Conservation (phyloP, 2,797 vertebrate species). For the Falco rusticolus region DNA sequence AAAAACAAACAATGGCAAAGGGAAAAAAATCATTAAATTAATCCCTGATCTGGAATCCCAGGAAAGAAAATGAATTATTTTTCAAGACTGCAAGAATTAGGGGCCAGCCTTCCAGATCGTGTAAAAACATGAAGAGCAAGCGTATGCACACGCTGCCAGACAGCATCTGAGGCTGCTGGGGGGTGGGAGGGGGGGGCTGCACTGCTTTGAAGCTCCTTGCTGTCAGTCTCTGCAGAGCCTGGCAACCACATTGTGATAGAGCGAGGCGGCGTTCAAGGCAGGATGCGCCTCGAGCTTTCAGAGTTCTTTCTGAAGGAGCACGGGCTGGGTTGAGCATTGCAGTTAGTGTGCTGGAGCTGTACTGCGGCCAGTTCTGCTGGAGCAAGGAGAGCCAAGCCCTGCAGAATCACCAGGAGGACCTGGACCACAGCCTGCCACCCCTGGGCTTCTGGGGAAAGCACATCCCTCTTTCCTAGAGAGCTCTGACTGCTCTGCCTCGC, state of each 20-base stretch:
- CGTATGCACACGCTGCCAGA: not conserved
- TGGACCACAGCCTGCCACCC: not conserved
- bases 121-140: not conserved
- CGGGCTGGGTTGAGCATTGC: fast-evolving
- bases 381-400: not conserved
- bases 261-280: not conserved
- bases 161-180: not conserved
- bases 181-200: not conserved
- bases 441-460: not conserved
- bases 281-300: not conserved
- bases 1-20: slow-evolving; percentile 39
- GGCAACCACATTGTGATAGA: not conserved
- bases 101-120: not conserved
- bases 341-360: not conserved
- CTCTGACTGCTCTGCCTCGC: not conserved
- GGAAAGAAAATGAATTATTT: slow-evolving; percentile 19
- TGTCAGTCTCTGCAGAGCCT: not conserved
- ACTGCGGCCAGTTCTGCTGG: not conserved
- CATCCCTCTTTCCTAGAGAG: not conserved
- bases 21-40: slow-evolving; percentile 38
- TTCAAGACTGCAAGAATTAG: slow-evolving; percentile 7
- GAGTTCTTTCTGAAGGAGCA: not conserved
- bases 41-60: slow-evolving; percentile 13
- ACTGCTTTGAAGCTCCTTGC: not conserved
- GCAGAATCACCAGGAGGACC: not conserved